phyloP scores from a whole-genome alignment of 2,888 invertebrate genomes.

The Melangyna quadrimaculata region DNA sequence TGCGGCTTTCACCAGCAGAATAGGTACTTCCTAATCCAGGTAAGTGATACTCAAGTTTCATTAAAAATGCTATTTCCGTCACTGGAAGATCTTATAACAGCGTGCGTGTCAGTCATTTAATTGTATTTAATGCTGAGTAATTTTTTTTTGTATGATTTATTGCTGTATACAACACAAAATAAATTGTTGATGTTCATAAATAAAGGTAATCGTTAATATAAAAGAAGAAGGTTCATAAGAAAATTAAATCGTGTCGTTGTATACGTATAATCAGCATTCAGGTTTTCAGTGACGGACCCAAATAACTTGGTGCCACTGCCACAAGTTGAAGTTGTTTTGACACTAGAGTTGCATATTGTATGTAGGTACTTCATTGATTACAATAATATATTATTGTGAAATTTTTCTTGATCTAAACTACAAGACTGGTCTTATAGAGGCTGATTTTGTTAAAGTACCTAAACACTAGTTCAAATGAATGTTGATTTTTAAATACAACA shows the following conservation, averaged over 20 bases:
- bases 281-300: background rate
- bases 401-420: too few relatives aligned
- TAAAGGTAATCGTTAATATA: background rate
- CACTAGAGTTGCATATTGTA: background rate
- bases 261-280: background rate
- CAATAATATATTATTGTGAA: too few relatives aligned
- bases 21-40: slow-evolving; percentile 40
- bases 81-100: background rate
- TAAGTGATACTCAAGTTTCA: slow-evolving; percentile 38
- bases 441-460: too few relatives aligned
- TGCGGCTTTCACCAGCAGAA: slow-evolving; percentile 27
- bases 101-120: slow-evolving; percentile 45
- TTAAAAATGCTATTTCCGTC: slow-evolving; percentile 14
- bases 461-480: too few relatives aligned
- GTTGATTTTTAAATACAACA: too few relatives aligned
- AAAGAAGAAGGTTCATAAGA: slow-evolving; percentile 30
- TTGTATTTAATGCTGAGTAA: slow-evolving; percentile 41
- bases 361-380: background rate
- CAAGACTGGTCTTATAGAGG: too few relatives aligned
- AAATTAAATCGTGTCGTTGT: background rate
- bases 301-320: background rate
- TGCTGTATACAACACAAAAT: background rate
- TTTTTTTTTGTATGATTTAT: slow-evolving; percentile 25
- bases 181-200: background rate
- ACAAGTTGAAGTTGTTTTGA: background rate